Base-by-base conservation (phyloP, 2,797 vertebrate species). In the Parambassis ranga region DNA sequence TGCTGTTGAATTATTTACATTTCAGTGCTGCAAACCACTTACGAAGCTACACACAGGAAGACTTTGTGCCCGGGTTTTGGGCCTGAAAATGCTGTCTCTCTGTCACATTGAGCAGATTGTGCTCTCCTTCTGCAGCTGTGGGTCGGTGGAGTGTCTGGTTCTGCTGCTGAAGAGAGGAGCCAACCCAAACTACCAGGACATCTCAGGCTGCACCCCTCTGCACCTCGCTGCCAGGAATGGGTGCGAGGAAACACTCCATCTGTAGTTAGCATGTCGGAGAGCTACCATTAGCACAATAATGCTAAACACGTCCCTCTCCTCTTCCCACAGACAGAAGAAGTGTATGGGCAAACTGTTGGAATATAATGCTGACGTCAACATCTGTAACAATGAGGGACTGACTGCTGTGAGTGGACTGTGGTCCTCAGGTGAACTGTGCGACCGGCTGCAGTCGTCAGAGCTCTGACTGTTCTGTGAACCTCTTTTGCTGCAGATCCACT, bases 141-240 rank as follows among this genome's bases (percentile, higher is more conserved):
- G 98, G 6, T 99, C 98, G 1, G 95, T 99, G 77, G 98, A 99
- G 87, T 99, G 98, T 85, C 90, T 99, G 71, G 91, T 99, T 73
- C 84, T 98, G 3, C 86, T 99, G 71, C 81, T 99, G 82, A 99
- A 96, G 88, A 96, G 94, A 87, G 98, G 98, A 79, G 96, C 98
- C 67, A 96, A 98, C 77, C 97, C 98, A 43, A 99, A 99, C 82
- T 99, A 98, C 84, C 98, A 99, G 81, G 98, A 99, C 86, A 99
- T 99, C 86, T 99, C 98, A 2, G 98, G 98, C 65, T 99, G 97
- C 52, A 99, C 98, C 2, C 96, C 98, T 13, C 94, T 99, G 56
- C 98, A 99, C 84, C 91, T 99, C 41, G 98, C 98, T 65, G 97
- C 98, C 30, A 93, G 97, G 82, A 99, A 99, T 50, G 98, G 98